Conservation (phyloP, 2,113 vertebrate species). For the Philantomba maxwellii region DNA sequence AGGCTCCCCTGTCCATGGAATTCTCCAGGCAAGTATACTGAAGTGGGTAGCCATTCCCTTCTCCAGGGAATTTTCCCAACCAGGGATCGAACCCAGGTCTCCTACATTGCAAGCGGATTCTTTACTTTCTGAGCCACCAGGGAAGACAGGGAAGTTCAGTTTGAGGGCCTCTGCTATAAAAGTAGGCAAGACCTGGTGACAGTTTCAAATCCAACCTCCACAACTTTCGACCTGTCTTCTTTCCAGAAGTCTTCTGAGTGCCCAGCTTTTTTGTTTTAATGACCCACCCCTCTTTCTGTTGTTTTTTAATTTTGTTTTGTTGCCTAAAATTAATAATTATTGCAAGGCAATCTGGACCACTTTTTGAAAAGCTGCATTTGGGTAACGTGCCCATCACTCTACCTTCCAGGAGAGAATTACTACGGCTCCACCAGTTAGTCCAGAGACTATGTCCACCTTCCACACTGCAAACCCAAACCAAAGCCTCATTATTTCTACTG, state of each 20-base stretch:
- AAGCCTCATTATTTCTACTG: slow-evolving; percentile 37
- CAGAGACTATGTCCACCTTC: slow-evolving; percentile 17
- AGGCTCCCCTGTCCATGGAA: neutral
- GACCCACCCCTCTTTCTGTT: neutral
- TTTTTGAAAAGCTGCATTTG: neutral
- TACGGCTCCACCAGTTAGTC: neutral
- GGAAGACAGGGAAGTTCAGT: neutral
- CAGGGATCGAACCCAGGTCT: neutral
- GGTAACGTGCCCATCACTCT: neutral
- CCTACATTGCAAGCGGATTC: neutral
- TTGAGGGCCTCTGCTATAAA: neutral
- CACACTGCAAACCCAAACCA: slow-evolving; percentile 49
- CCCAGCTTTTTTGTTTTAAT: neutral
- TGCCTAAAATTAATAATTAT: slow-evolving; percentile 3
- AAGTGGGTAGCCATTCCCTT: neutral
- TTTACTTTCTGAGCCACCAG: neutral
- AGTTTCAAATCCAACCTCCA: neutral
- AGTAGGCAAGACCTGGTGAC: neutral
- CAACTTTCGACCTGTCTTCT: neutral
- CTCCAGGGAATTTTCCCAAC: neutral
- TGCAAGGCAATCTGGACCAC: neutral
- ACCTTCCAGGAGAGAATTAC: neutral
- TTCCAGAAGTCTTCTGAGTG: neutral
- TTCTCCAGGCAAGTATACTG: neutral
- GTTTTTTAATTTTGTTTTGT: neutral